These are phyloP conservation scores for Nephila pilipes DNA, from an alignment of 1,140 invertebrate genomes.

Conservation along the genomic window DNA sequence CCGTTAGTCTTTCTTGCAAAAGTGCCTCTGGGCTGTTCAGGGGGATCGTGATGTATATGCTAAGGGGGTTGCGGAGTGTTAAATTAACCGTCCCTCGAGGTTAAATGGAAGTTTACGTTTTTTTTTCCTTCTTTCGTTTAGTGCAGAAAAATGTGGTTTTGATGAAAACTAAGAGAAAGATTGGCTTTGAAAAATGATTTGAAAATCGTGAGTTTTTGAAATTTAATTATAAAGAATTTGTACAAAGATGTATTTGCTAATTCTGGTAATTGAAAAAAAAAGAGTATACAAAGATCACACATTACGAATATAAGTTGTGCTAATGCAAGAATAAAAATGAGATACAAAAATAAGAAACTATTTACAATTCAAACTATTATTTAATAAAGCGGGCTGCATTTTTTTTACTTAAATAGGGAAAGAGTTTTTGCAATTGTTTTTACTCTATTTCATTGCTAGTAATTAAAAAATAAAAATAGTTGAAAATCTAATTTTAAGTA, in stretches of 20 bases:
- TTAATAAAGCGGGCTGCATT: too few species aligned
- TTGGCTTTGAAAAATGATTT: not conserved
- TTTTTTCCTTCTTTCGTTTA: too few species aligned
- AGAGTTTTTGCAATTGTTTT: too few species aligned
- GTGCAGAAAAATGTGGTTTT: too few species aligned
- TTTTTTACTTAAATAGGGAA: too few species aligned
- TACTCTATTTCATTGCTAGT: too few species aligned
- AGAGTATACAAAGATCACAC: not conserved
- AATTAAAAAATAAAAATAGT: too few species aligned
- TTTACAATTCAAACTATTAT: too few species aligned
- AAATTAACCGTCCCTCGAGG: slow-evolving; percentile 30
- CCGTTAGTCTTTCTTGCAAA: slow-evolving; percentile 43
- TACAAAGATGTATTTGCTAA: not conserved
- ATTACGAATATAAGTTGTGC: too few species aligned
- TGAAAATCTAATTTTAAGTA: too few species aligned
- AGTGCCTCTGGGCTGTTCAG: not conserved
- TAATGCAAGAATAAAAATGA: too few species aligned
- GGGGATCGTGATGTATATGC: slow-evolving; percentile 40
- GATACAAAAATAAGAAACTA: too few species aligned
- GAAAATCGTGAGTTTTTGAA: not conserved
- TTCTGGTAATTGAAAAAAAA: not conserved
- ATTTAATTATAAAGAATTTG: not conserved
- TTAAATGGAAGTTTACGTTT: not conserved
- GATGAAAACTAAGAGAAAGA: not conserved
- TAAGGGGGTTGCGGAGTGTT: slow-evolving; percentile 5